Evolutionary conservation across 2,888 invertebrate genomes (phyloP), one percentile per base, ranked within the genome.

Genomic region (Erebia aethiops): DNA sequence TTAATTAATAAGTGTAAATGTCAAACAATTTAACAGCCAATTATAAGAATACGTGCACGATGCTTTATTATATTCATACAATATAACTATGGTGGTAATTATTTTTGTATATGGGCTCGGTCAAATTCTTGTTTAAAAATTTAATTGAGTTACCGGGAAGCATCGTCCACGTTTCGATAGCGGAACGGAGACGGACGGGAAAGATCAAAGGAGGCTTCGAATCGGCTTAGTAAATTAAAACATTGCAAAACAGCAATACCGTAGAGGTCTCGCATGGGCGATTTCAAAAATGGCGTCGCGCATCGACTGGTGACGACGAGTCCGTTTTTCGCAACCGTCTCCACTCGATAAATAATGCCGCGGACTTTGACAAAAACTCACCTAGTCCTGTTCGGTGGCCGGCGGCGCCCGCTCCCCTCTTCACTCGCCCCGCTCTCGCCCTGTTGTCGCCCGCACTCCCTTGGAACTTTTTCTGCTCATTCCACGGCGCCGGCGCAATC

Each of bases 281-380:
- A 87, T 87, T 90, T 92, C 88, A 87, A 90, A 92, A 91, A 92
- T 92, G 93, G 92, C 87, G 87, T 86, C 87, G 85, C 82, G 81
- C 78, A 77, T 81, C 83, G 84, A 80, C 84, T 85, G 85, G 88
- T 91, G 91, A 90, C 87, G 81, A 85, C 86, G 85, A 88, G 89
- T 91, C 81, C 90, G 89, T 93, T 93, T 93, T 93, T 93, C 93
- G 92, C 92, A 87, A 89, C 90, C 85, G 92, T 93, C 93, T 92
- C 92, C 91, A 87, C 91, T 88, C 89, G 91, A 93, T 93, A 93
- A 92, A 93, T 92, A 93, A 93, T 92, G 91, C 87, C 89, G 90
- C 86, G 87, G 88, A 87, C 91, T 92, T 91, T 93, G 93, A 91
- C 90, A 93, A 93, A 93, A 93, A 93, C 93, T 93, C 78, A 93